Evolutionary conservation across 2,797 vertebrate genomes (phyloP).

Genomic region (Linurgus olivaceus): DNA sequence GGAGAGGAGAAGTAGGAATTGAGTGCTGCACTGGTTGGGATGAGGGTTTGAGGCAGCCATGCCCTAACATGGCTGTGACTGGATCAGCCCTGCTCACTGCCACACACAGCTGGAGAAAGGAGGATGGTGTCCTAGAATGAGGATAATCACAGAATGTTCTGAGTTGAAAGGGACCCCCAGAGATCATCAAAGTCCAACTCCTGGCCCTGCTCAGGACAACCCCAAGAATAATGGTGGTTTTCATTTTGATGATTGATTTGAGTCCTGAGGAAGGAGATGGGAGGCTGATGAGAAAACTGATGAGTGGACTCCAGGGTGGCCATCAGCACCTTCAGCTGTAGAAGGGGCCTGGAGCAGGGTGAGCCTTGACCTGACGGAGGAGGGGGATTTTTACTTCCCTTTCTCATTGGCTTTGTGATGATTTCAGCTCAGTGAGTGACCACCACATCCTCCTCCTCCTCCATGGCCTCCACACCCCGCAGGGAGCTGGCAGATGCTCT

Average conservation of each 20-base stretch:
- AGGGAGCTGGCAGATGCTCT: slow-evolving; percentile 62
- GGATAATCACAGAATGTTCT: neutral
- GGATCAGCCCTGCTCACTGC: neutral
- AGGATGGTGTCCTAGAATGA: neutral
- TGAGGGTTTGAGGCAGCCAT: neutral
- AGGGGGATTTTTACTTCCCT: neutral
- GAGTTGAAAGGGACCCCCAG: neutral
- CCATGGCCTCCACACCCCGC: slow-evolving; percentile 71
- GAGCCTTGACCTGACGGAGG: neutral
- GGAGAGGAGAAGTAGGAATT: neutral
- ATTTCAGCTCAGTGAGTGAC: slow-evolving; percentile 76
- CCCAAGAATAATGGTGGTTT: neutral
- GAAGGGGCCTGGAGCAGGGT: neutral
- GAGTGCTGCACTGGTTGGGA: neutral
- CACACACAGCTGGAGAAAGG: neutral
- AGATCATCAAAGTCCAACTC: neutral
- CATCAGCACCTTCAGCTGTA: neutral
- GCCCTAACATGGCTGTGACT: neutral
- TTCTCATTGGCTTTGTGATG: neutral
- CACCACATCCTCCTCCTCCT: slow-evolving; percentile 49
- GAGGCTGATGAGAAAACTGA: slow-evolving; percentile 63
- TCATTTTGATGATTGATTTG: neutral
- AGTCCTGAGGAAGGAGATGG: neutral
- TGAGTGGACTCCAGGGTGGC: neutral
- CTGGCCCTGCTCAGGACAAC: neutral